Evolutionary conservation across 2,113 vertebrate species (phyloP).

Genomic region (Menidia beryllina): DNA sequence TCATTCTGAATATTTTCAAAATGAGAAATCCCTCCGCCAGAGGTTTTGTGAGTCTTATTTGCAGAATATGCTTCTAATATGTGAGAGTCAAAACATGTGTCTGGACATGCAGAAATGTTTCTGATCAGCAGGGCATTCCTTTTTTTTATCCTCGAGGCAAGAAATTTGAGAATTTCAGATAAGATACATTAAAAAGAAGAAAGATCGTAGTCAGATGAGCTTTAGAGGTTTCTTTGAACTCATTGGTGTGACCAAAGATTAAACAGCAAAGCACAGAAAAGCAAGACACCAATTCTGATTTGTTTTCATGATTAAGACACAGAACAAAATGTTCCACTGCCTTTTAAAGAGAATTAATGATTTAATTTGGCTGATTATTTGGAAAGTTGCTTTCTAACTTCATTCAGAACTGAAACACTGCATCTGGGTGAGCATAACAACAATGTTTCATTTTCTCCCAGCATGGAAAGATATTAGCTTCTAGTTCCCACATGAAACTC

Average conservation of each 20-base stretch:
- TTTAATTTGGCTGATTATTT: conserved; percentile 7
- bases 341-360: conserved; percentile 14
- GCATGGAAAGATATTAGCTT: conserved; percentile 13
- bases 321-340: background rate
- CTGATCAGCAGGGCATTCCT: conserved; percentile 33
- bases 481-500: conserved; percentile 24
- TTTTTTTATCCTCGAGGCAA: conserved; percentile 28
- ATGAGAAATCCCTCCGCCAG: conserved; percentile 32
- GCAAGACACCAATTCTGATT: conserved; percentile 28
- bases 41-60: conserved; percentile 19
- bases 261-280: conserved; percentile 22
- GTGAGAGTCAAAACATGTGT: conserved; percentile 30
- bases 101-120: conserved; percentile 37
- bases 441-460: conserved; percentile 17
- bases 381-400: conserved; percentile 4
- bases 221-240: conserved; percentile 49
- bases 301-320: conserved; percentile 15
- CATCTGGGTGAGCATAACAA: conserved; percentile 17
- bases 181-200: conserved; percentile 6
- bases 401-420: background rate
- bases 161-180: conserved; percentile 14
- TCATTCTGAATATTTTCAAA: conserved; percentile 20
- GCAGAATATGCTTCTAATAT: conserved; percentile 43
- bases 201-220: conserved; percentile 35
- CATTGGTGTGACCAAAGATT: conserved; percentile 34